Percentiles rank a stretch among this genome's conserved stretches.
phyloP scores from a whole-genome alignment of 2,888 invertebrate genomes.

The Aricia artaxerxes region DNA sequence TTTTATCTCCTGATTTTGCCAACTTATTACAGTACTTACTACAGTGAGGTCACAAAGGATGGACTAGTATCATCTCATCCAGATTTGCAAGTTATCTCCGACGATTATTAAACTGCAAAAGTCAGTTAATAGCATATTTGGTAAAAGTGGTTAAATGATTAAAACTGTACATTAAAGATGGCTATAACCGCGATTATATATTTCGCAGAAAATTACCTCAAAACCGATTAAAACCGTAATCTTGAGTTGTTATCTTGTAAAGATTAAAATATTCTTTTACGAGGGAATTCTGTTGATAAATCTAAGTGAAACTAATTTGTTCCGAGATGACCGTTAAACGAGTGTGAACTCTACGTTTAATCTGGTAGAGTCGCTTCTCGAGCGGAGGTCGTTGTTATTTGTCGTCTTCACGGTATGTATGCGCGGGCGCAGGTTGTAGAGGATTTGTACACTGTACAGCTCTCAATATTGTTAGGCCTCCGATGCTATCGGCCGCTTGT shows the following conservation, averaged over 20 bases:
- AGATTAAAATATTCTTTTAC: constrained; percentile 25
- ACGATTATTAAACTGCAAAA: background rate
- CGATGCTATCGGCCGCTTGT: constrained; percentile 26
- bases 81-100: background rate
- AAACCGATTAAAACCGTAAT: background rate
- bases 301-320: constrained; percentile 27
- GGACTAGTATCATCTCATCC: background rate
- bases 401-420: constrained; percentile 58
- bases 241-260: background rate
- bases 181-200: background rate
- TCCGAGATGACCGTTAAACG: background rate
- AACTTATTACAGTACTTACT: background rate
- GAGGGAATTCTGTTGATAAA: constrained; percentile 24
- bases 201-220: constrained; percentile 12
- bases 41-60: background rate
- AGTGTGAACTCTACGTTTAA: background rate
- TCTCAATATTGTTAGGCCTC: constrained; percentile 32
- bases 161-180: background rate
- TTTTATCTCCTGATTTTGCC: background rate
- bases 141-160: background rate
- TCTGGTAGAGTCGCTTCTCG: background rate
- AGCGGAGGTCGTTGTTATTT: background rate
- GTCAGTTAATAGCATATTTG: background rate
- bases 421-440: constrained; percentile 53
- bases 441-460: constrained; percentile 63